Base-by-base conservation (phyloP, 2,797 vertebrate species). In the Pangasius sanitwongsei region DNA sequence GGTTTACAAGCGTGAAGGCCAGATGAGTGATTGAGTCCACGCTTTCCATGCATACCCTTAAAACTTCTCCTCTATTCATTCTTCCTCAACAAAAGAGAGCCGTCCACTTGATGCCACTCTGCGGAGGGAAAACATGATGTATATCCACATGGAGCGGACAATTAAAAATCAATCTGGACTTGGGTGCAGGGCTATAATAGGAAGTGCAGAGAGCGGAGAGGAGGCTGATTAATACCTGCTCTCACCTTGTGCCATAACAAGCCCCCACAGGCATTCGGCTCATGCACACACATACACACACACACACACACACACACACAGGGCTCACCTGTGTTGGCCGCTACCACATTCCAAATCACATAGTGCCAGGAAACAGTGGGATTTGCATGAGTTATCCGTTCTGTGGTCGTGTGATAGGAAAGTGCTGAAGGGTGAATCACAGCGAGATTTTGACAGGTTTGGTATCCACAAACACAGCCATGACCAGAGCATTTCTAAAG, bases 131-230 rank as follows among this genome's bases (percentile, higher is more conserved):
- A 95, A 95, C 94, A 94, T 95, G 95, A 97, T 96, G 94, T 96
- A 95, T 96, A 95, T 96, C 95, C 93, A 94, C 93, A 94, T 92
- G 92, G 93, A 94, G 92, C 93, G 94, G 95, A 95, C 96, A 97
- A 96, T 97, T 97, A 96, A 96, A 97, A 97, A 95, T 94, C 95
- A 96, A 96, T 96, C 96, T 96, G 94, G 95, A 94, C 95, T 95
- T 92, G 91, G 94, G 95, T 94, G 92, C 77, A 93, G 86, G 91
- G 91, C 94, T 93, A 95, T 96, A 96, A 96, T 95, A 93, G 96
- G 95, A 95, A 96, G 94, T 94, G 95, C 92, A 93, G 92, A 93
- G 93, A 93, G 92, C 91, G 92, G 94, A 95, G 95, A 94, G 94
- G 92, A 90, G 91, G 88, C 94, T 96, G 96, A 96, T 96, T 96